phyloP scores from a whole-genome alignment of 2,113 vertebrate species.

The Zapornia atra region DNA sequence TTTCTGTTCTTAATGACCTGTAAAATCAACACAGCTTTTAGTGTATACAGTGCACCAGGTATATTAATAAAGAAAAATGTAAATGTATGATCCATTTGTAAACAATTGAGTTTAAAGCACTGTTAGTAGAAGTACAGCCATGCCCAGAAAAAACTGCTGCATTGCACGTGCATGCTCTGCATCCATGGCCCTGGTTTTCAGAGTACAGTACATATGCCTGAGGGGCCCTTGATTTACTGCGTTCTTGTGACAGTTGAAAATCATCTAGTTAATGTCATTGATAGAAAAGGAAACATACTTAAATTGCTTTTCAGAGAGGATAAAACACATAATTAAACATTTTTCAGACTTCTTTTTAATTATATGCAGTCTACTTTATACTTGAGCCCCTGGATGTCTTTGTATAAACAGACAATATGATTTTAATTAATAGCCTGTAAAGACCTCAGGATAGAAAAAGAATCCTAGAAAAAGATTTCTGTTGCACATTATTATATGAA shows the following conservation, averaged over 20 bases:
- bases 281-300: not conserved
- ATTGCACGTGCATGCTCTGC: not conserved
- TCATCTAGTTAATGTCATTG: not conserved
- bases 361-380: not conserved
- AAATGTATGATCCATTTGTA: not conserved
- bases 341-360: conserved; percentile 38
- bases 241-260: not conserved
- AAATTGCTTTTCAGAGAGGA: conserved; percentile 19
- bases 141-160: not conserved
- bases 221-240: not conserved
- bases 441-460: not conserved
- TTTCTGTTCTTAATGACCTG: not conserved
- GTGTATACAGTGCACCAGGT: not conserved
- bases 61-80: not conserved
- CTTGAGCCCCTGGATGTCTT: not conserved
- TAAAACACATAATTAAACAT: conserved; percentile 29
- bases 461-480: not conserved
- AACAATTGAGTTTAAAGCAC: not conserved
- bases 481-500: not conserved
- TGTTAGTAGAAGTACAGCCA: not conserved
- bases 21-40: conserved; percentile 25
- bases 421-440: conserved; percentile 46
- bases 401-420: conserved; percentile 7
- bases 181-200: not conserved
- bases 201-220: not conserved